These are phyloP conservation scores for Elysia crispata DNA, from an alignment of 2,888 invertebrate species.

Conservation along the genomic window DNA sequence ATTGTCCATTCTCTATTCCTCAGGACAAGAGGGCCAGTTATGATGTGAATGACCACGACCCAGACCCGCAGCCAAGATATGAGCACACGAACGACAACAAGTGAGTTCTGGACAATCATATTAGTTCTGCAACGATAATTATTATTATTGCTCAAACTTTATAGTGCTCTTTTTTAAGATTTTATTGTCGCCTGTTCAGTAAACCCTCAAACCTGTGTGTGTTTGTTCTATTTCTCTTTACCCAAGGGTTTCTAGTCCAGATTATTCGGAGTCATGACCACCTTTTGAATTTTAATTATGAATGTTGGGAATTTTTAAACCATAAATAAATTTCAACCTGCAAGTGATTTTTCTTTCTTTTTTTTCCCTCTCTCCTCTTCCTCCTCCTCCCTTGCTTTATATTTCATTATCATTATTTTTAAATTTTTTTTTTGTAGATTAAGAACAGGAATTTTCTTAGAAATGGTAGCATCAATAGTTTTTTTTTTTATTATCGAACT, in stretches of 20 bases:
- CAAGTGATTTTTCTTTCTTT: neutral
- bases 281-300: too few species aligned
- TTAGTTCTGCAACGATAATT: too few species aligned
- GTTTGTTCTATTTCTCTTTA: neutral
- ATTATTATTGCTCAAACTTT: too few species aligned
- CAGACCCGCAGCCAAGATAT: slow-evolving; percentile 97
- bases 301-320: too few species aligned
- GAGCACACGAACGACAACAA: slow-evolving; percentile 96
- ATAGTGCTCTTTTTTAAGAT: too few species aligned
- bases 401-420: neutral
- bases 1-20: neutral
- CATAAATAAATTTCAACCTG: too few species aligned
- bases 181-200: neutral
- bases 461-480: too few species aligned
- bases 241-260: too few species aligned
- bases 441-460: too few species aligned
- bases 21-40: slow-evolving; percentile 51
- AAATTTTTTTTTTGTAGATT: too few species aligned
- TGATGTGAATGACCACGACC: slow-evolving; percentile 87
- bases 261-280: too few species aligned
- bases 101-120: slow-evolving; percentile 55
- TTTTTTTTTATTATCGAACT: too few species aligned
- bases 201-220: neutral
- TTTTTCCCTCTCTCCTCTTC: slow-evolving; percentile 14
- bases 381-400: slow-evolving; percentile 11